phyloP scores from a whole-genome alignment of 1,140 invertebrate genomes.

The Atopsyche davidsoni region DNA sequence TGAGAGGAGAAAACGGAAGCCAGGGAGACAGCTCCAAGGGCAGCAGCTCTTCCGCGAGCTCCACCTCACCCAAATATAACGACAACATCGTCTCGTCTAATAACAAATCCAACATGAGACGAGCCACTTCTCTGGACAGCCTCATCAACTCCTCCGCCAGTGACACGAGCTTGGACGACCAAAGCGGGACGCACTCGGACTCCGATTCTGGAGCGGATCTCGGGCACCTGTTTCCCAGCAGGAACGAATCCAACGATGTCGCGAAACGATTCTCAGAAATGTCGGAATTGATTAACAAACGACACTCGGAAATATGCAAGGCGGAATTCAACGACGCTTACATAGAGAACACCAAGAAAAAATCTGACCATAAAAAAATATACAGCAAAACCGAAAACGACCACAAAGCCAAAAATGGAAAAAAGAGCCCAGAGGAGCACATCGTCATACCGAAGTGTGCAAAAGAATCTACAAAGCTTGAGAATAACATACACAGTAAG shows the following conservation, averaged over 20 bases:
- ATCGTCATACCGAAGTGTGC: no score
- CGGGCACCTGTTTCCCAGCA: constrained; percentile 35
- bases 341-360: constrained; percentile 20
- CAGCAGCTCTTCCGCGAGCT: constrained; percentile 20
- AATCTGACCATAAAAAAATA: constrained; percentile 1
- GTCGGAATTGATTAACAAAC: constrained; percentile 20
- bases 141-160: constrained; percentile 58
- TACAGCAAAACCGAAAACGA: constrained; percentile 13
- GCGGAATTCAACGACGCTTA: constrained; percentile 21
- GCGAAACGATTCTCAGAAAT: constrained; percentile 17
- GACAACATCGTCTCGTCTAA: constrained; percentile 14
- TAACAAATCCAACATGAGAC: constrained; percentile 32
- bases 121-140: constrained; percentile 57
- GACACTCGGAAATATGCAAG: constrained; percentile 24
- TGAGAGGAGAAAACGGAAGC: constrained; percentile 13
- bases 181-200: constrained; percentile 43
- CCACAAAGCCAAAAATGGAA: constrained; percentile 18
- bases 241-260: constrained; percentile 30
- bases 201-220: constrained; percentile 48
- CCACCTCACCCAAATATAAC: constrained; percentile 21
- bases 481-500: constrained; percentile 11
- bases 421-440: constrained; percentile 35
- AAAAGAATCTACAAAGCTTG: no score
- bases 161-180: constrained; percentile 47
- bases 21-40: constrained; percentile 18